Conservation (phyloP, 1,140 invertebrate species). For the Aphaenogaster rudis region DNA sequence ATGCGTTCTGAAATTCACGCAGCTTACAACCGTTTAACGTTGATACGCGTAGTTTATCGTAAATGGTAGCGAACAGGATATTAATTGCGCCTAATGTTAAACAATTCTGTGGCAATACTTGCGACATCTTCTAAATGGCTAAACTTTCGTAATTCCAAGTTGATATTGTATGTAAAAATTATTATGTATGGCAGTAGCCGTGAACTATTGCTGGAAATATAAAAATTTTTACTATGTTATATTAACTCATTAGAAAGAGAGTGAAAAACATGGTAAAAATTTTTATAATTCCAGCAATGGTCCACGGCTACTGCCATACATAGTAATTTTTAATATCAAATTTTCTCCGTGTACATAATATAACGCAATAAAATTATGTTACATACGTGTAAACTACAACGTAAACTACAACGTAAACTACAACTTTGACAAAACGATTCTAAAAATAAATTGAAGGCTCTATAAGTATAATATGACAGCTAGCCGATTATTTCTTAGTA, state of each 20-base stretch:
- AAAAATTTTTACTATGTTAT: too few relatives aligned
- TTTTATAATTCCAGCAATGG: too few relatives aligned
- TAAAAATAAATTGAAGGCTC: background rate
- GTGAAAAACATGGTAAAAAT: too few relatives aligned
- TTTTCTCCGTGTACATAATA: too few relatives aligned
- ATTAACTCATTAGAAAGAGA: too few relatives aligned
- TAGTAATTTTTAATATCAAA: too few relatives aligned
- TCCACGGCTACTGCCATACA: too few relatives aligned
- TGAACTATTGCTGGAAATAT: too few relatives aligned
- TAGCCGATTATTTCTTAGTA: background rate
- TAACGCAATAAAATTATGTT: background rate
- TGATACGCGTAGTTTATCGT: background rate
- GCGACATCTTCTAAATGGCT: background rate
- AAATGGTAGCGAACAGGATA: background rate
- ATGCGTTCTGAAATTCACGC: constrained; percentile 40
- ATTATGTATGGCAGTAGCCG: too few relatives aligned
- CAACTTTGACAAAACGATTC: background rate
- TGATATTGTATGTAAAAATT: background rate
- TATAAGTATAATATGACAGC: too few relatives aligned
- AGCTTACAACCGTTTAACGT: background rate
- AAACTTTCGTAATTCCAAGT: background rate
- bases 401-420: background rate
- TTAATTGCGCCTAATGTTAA: background rate
- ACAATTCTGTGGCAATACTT: background rate
- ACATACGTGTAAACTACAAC: background rate